A percentile compares a stretch with the other conserved stretches of the same genome.
phyloP scores from a whole-genome alignment of 2,113 vertebrate genomes.

The Ceuthmochares aereus region DNA sequence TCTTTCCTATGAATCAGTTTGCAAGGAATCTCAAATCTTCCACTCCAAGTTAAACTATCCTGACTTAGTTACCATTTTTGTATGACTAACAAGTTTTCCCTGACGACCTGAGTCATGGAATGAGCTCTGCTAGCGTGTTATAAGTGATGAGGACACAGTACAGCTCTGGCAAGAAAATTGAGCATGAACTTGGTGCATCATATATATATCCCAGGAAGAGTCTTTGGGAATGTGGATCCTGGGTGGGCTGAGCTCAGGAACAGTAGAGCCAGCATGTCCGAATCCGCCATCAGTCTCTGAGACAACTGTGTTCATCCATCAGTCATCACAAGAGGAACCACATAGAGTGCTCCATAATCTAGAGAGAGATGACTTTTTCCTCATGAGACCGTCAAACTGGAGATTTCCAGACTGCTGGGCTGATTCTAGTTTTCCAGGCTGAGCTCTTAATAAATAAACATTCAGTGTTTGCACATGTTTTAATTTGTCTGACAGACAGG shows the following conservation, averaged over 20 bases:
- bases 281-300: neutral
- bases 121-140: neutral
- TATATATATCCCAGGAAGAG: accelerated
- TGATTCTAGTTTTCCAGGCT: neutral
- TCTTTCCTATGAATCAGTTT: neutral
- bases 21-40: neutral
- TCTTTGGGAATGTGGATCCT: neutral
- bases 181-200: neutral
- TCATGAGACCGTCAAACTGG: neutral
- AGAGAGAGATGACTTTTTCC: neutral
- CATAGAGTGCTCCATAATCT: neutral
- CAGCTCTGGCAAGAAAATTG: neutral
- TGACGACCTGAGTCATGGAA: neutral
- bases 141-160: neutral
- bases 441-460: constrained; percentile 9
- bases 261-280: accelerated
- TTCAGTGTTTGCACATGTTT: constrained; percentile 6
- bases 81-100: neutral
- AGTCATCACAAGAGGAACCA: neutral
- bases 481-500: neutral
- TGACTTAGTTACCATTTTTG: neutral
- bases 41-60: neutral
- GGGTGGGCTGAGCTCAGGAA: neutral
- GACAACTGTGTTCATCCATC: neutral
- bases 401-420: neutral